Evolutionary conservation across 2,888 invertebrate genomes (phyloP).

Genomic region (Drosophila austrosaltans): DNA sequence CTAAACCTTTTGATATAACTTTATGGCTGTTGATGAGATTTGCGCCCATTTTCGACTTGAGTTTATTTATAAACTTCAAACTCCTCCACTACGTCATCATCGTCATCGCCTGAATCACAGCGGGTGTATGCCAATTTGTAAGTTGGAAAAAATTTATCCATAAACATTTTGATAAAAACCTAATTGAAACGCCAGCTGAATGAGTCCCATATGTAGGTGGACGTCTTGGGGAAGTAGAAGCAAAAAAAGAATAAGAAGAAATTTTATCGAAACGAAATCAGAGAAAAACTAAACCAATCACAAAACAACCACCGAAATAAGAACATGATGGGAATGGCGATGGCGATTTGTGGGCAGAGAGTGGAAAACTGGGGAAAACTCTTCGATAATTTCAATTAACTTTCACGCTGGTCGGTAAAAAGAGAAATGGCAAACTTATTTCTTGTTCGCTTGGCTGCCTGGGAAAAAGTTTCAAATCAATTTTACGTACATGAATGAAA

Average conservation of each 20-base stretch:
- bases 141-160: not conserved
- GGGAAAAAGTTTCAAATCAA: conserved; percentile 70
- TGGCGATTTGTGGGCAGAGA: conserved; percentile 1
- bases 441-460: conserved; percentile 43
- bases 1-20: conserved; percentile 55
- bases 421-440: conserved; percentile 45
- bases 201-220: conserved; percentile 43
- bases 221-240: conserved; percentile 3
- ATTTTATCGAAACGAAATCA: conserved; percentile 25
- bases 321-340: conserved; percentile 26
- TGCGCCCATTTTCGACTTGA: conserved; percentile 47
- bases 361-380: conserved; percentile 46
- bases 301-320: conserved; percentile 19
- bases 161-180: conserved; percentile 35
- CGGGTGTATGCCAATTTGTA: conserved; percentile 31
- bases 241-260: conserved; percentile 27
- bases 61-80: conserved; percentile 45
- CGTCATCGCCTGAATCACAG: not conserved
- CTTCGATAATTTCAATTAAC: conserved; percentile 76
- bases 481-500: conserved; percentile 75
- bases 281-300: conserved; percentile 64
- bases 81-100: conserved; percentile 3
- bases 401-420: conserved; percentile 42
- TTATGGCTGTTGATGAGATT: conserved; percentile 65
- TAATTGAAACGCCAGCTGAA: conserved; percentile 59